Base-by-base conservation (phyloP, 2,888 invertebrate genomes). In the Apodemia arnacis region DNA sequence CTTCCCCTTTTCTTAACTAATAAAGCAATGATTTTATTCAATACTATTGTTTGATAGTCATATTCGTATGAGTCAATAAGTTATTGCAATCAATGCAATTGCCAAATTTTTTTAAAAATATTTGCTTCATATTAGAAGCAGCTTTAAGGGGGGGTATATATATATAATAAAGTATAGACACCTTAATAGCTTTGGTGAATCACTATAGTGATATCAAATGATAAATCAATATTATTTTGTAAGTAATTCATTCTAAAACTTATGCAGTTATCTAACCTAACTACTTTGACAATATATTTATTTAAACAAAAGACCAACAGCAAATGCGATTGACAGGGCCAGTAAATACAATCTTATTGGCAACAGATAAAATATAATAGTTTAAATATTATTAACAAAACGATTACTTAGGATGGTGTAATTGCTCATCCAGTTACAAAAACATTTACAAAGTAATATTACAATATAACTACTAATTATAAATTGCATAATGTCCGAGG, bases 1-100 rank as follows among this genome's bases (percentile, higher is more conserved):
- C 66, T 15, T 66, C 66, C 66, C 66, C 27, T 27, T 66, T 66
- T 66, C 66, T 5, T 66, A 66, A 66, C 66, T 66, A 66, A 66
- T 66, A 66, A 66, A 66, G 11, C 66, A 66, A 66, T 66, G 13
- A 66, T 27, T 66, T 21, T 66, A 6, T 49, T 49, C 0, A 49
- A 49, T 6, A 49, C 3, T 6, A 49, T 49, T 49, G 7, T 49
- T 49, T 49, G 49, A 49, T 13, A 6, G 2, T 49, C 7, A 49
- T 49, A 13, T 15, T 49, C 7, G 15, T 24, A 66, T 15, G 5
- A 66, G 27, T 66, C 21, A 66, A 66, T 24, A 66, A 66, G 13
- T 24, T 27, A 27, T 27, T 27, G 27, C 27, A 27, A 27, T 27
- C 27, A 27, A 27, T 27, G 27, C 27, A 27, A 27, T 49, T 49